Conservation (phyloP, 2,797 vertebrate genomes). For the Otolemur crassicaudatus region DNA sequence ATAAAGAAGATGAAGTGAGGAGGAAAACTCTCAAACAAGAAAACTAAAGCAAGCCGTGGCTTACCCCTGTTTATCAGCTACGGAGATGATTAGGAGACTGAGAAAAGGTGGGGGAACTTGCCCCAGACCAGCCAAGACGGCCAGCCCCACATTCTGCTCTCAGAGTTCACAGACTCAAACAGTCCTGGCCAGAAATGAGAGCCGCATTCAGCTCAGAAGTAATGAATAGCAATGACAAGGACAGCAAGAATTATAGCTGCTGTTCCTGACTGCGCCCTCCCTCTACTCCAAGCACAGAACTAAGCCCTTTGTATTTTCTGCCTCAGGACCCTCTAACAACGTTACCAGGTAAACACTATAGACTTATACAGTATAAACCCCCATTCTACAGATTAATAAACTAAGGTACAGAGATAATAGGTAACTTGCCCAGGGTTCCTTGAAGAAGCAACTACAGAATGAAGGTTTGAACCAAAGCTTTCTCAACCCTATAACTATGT, state of each 20-base stretch:
- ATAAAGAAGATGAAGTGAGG: neutral
- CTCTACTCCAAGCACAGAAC: neutral
- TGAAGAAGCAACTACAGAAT: neutral
- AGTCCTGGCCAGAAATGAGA: neutral
- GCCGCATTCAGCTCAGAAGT: neutral
- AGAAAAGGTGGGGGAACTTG: neutral
- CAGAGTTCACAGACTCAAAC: neutral
- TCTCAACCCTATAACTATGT: neutral
- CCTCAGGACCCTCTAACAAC: neutral
- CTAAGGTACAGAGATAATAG: neutral
- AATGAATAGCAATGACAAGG: neutral
- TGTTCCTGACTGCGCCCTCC: neutral
- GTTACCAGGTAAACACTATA: neutral
- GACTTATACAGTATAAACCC: no score
- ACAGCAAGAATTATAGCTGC: neutral
- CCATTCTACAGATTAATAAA: neutral
- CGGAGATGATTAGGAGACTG: neutral
- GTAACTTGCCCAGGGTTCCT: neutral
- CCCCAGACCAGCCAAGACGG: neutral
- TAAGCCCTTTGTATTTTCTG: neutral
- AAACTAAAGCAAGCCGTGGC: neutral
- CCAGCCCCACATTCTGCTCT: neutral
- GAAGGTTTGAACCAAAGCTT: neutral
- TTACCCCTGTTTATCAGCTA: neutral
- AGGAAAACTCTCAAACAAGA: neutral